Evolutionary conservation across 2,113 vertebrate genomes (phyloP).

Genomic region (Macaca fascicularis): T2T-MFA8v1.1 NC_088385.1:91476501-91477000

Average conservation of each 20-base stretch:
- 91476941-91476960: not conserved
- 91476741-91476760: not conserved
- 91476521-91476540: not conserved
- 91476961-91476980: not conserved
- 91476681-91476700: not conserved
- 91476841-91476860: not conserved
- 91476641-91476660: not conserved
- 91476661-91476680: not conserved
- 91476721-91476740: not conserved
- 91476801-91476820: not conserved
- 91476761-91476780: not conserved
- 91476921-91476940: not conserved
- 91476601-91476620: not conserved
- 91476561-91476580: not conserved
- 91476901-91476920: not conserved
- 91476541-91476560: not conserved
- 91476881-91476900: not conserved
- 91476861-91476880: not conserved
- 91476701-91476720: not conserved
- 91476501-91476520: not conserved
- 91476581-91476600: not conserved
- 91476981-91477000: not conserved
- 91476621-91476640: not conserved
- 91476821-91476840: not conserved
- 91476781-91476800: not conserved